Evolutionary conservation across 2,888 invertebrate genomes (phyloP).

Genomic region (Copidosoma aretas): DNA sequence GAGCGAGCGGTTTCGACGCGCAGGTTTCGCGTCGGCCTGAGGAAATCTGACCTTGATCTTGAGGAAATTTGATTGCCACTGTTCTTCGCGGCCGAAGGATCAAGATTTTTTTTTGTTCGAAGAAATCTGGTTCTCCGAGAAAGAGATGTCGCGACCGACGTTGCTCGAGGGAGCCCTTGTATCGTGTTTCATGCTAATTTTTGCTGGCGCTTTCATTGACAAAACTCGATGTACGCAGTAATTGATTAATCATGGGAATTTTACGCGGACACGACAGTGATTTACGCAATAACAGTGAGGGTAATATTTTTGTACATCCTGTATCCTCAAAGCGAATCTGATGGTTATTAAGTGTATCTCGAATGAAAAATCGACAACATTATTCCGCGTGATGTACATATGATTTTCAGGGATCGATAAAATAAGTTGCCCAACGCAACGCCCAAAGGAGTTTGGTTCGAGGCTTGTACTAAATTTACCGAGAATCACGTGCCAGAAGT

Average conservation of each 20-base stretch:
- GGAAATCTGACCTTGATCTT: constrained; percentile 32
- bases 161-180: not conserved
- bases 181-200: not conserved
- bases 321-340: not conserved
- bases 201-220: not conserved
- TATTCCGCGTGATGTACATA: not conserved
- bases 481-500: no score
- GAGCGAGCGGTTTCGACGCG: not conserved
- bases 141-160: not conserved
- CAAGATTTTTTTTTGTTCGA: not conserved
- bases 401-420: not conserved
- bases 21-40: not conserved
- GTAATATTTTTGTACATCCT: not conserved
- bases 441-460: not conserved
- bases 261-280: not conserved
- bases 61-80: constrained; percentile 19
- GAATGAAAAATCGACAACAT: not conserved
- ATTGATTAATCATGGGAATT: not conserved
- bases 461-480: no score
- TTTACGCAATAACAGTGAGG: not conserved
- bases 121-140: not conserved
- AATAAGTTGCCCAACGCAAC: no score
- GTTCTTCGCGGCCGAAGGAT: not conserved
- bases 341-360: not conserved
- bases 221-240: not conserved